These are phyloP conservation scores for Pollenia griseotomentosa DNA, from an alignment of 2,888 invertebrate species.

Conservation along the genomic window DNA sequence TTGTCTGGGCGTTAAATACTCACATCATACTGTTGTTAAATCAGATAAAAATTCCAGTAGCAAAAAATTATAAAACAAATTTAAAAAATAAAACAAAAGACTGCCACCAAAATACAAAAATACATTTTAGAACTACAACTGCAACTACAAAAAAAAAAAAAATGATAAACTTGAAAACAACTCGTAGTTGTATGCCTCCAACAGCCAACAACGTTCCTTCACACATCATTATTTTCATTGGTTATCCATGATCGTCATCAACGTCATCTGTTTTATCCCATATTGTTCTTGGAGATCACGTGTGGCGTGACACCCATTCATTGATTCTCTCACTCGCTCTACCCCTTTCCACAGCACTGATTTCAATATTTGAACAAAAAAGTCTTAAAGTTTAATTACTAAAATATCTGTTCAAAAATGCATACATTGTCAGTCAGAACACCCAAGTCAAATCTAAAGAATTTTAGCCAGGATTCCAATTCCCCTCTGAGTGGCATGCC, in stretches of 20 bases:
- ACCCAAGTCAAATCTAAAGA: constrained; percentile 74
- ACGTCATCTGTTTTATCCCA: constrained; percentile 52
- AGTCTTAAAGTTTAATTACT: constrained; percentile 69
- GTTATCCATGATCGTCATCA: constrained; percentile 51
- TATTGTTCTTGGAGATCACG: constrained; percentile 70
- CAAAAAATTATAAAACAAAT: constrained; percentile 38
- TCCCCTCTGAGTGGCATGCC: constrained; percentile 14
- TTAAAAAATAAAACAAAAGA: constrained; percentile 13
- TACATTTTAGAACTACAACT: constrained; percentile 25
- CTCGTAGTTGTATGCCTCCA: constrained; percentile 14
- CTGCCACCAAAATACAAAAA: background rate
- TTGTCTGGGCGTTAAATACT: constrained; percentile 74
- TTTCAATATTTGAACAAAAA: constrained; percentile 25
- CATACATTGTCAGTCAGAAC: constrained; percentile 73
- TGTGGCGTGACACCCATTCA: constrained; percentile 70
- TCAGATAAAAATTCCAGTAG: constrained; percentile 65
- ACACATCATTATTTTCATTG: constrained; percentile 71
- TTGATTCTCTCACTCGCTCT: constrained; percentile 48
- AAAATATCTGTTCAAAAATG: constrained; percentile 72
- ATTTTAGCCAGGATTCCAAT: constrained; percentile 46
- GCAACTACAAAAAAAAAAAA: constrained; percentile 4
- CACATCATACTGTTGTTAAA: constrained; percentile 71
- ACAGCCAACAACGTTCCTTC: constrained; percentile 51
- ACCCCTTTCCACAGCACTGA: background rate
- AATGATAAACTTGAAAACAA: constrained; percentile 52